Base-by-base conservation (phyloP, 2,888 invertebrate species). In the Charanyca ferruginea region DNA sequence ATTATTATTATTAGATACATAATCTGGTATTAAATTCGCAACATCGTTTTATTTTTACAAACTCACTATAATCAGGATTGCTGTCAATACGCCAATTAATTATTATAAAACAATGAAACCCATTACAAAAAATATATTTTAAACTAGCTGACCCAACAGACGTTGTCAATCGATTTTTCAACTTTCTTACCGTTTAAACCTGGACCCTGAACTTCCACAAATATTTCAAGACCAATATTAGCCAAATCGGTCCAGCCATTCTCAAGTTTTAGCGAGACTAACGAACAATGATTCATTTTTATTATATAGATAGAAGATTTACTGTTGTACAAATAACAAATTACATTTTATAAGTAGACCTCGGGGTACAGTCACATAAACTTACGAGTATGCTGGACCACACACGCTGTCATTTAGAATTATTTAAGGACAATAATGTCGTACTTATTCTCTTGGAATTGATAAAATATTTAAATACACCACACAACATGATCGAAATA, bases 11-110 rank as follows among this genome's bases (percentile, higher is more conserved):
- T 7, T n/a, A n/a, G n/a, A n/a, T n/a, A n/a, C 32, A 47, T 23
- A 32, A 25, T 18, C 13, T n/a, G 25, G 0, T 47, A 47, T 28
- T 47, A 28, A 22, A 47, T 28, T 47, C 25, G 7, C 64, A 38
- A 28, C 38, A 20, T 42, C 2, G 7, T 41, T 41, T 42, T 18
- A 6, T 22, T 38, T 35, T 48, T 9, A 42, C 16, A 48, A 22
- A 13, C 18, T 64, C 22, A 11, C 49, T 65, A 38, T 38, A 20
- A 45, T 23, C n/a, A 20, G 11, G 32, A 20, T 35, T 11, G 35
- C 35, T 28, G 22, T 18, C 11, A 22, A 45, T 64, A 18, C 38
- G 11, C 28, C 18, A 32, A 66, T 18, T 28, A 42, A 18, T 18
- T 16, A 16, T 32, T 32, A 11, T 32, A 32, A 9, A 22, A 11